phyloP scores from a whole-genome alignment of 2,113 vertebrate species.

The Shinisaurus crocodilurus region DNA sequence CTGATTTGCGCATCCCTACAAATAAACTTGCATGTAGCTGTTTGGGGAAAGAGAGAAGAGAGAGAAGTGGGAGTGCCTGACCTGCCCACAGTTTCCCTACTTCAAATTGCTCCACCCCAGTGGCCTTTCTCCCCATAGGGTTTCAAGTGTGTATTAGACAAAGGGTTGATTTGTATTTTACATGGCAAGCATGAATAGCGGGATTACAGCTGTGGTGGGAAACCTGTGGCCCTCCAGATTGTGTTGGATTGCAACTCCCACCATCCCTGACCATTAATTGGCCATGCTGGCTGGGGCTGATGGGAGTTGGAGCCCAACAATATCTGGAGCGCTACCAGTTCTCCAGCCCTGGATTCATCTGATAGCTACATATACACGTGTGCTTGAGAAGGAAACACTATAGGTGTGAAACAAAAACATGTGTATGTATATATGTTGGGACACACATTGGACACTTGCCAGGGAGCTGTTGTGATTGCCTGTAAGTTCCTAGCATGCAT shows the following conservation, averaged over 20 bases:
- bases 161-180: background rate
- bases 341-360: background rate
- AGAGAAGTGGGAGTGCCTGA: too few relatives aligned
- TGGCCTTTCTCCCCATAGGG: background rate
- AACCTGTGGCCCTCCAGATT: too few relatives aligned
- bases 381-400: too few relatives aligned
- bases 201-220: too few relatives aligned
- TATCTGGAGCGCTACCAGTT: background rate
- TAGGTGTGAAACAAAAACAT: background rate
- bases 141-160: background rate
- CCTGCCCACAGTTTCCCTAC: background rate
- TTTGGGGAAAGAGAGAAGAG: background rate
- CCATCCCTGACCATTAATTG: too few relatives aligned
- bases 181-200: background rate
- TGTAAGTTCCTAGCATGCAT: background rate
- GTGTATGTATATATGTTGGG: background rate
- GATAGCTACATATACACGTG: background rate
- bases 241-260: too few relatives aligned
- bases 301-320: background rate
- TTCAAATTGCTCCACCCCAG: background rate
- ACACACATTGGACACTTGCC: background rate
- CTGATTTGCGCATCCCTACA: background rate
- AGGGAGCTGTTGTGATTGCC: background rate
- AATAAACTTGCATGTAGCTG: background rate
- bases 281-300: background rate